These are phyloP conservation scores for Sycobia sp. DNA, from an alignment of 1,140 invertebrate species.

Conservation along the genomic window DNA sequence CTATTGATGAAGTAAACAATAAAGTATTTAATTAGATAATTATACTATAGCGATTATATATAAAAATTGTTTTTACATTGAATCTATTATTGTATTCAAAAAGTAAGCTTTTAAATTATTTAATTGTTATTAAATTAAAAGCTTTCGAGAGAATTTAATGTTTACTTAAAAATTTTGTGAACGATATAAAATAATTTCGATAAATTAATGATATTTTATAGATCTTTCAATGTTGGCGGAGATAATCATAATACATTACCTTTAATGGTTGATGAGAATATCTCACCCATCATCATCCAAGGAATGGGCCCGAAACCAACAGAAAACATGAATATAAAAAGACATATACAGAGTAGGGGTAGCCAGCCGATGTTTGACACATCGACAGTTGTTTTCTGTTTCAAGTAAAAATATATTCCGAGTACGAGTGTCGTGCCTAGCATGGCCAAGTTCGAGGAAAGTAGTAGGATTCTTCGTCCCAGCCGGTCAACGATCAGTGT, in stretches of 20 bases:
- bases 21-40: too few species aligned
- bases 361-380: conserved; percentile 68
- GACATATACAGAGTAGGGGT: conserved; percentile 72
- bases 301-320: conserved; percentile 80
- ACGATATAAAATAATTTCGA: background rate
- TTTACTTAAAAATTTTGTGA: too few species aligned
- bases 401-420: conserved; percentile 71
- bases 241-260: too few species aligned
- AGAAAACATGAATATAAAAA: conserved; percentile 80
- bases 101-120: too few species aligned
- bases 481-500: conserved; percentile 77
- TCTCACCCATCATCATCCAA: conserved; percentile 79
- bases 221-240: background rate
- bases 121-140: too few species aligned
- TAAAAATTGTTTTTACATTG: too few species aligned
- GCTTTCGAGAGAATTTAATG: background rate
- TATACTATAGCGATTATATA: too few species aligned
- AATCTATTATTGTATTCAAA: too few species aligned
- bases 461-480: conserved; percentile 74
- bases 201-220: background rate
- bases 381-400: conserved; percentile 56
- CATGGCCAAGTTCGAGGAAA: conserved; percentile 70
- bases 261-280: conserved; percentile 59
- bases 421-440: conserved; percentile 66
- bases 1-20: conserved; percentile 45